Conservation (phyloP, 1,140 invertebrate genomes). For the Hypothenemus hampei region DNA sequence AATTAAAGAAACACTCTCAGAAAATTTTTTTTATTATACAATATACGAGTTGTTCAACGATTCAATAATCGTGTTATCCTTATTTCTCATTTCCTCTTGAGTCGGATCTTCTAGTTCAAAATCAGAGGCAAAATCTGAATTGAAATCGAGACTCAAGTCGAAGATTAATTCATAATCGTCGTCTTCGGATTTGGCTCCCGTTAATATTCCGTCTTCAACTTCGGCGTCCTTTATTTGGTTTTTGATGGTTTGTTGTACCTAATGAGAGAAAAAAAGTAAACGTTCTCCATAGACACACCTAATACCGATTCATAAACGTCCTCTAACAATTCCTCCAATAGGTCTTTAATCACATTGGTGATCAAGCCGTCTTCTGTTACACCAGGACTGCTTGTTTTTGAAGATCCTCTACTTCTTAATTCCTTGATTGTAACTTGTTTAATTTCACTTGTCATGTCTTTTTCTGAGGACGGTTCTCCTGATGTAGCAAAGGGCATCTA, state of each 20-base stretch:
- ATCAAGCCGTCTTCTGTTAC: background rate
- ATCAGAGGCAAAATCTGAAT: constrained; percentile 8
- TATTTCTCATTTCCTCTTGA: no score
- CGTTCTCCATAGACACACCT: background rate
- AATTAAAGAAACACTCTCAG: background rate
- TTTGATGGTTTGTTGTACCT: background rate
- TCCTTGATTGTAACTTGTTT: constrained; percentile 5
- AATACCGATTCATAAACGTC: background rate
- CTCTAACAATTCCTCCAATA: constrained; percentile 1
- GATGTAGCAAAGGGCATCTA: background rate
- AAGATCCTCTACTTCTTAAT: background rate
- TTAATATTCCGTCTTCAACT: background rate
- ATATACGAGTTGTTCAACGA: background rate
- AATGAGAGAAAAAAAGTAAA: background rate
- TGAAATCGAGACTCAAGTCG: constrained; percentile 11
- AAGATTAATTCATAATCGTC: constrained; percentile 8
- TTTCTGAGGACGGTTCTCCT: background rate
- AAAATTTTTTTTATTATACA: background rate
- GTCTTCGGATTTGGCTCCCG: background rate
- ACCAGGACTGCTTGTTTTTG: background rate
- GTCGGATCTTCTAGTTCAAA: constrained; percentile 26
- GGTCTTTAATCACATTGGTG: background rate
- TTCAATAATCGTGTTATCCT: background rate
- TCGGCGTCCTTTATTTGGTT: background rate
- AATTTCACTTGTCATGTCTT: background rate